Base-by-base conservation (phyloP, 2,113 vertebrate species). In the Chaenogobius annularis region DNA sequence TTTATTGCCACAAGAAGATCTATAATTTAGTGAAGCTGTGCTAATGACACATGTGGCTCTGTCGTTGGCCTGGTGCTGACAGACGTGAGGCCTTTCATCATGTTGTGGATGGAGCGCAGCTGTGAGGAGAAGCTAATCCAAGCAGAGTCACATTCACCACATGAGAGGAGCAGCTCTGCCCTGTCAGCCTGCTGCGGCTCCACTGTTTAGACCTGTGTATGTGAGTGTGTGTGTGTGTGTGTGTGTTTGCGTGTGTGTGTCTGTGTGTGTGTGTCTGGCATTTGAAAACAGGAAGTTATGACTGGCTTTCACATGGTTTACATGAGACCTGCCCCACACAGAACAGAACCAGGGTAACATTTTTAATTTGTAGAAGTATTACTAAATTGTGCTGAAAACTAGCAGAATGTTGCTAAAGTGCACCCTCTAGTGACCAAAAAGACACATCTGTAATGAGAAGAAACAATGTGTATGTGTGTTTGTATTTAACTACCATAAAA, bases 211-310 rank as follows among this genome's bases (percentile, higher is more conserved):
- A 3, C 70, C 1, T 77, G 66, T 69, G 64, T 83, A 62, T 72
- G 3, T 70, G 67, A 78, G 62, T 78, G 46, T 70, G 65, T 59
- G 50, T 72, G 3, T 70, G 67, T 80, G 62, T 78, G 46, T 70
- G 65, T 59, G 50, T 72, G 46, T 76, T 55, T 31, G 73, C 65
- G 67, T 78, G 74, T 35, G 82, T 83, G 74, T 77, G 82, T 3
- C 15, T 87, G 80, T 87, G 86, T 31, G 26, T 31, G 26, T 31
- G 26, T 31, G 26, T 31, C 26, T 31, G 2, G 26, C 26, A 31
- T 83, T 73, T 73, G 70, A 90, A 91, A 93, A 92, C 89, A 90
- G 89, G 91, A 92, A 92, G 85, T 90, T 77, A 81, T 90, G 88
- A 85, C 88, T 90, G 77, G 74, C 67, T 82, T 82, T 74, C 89